Conservation (phyloP, 35 echinoderm and acorn worm genomes). For the Stichopus chloronotus region DNA sequence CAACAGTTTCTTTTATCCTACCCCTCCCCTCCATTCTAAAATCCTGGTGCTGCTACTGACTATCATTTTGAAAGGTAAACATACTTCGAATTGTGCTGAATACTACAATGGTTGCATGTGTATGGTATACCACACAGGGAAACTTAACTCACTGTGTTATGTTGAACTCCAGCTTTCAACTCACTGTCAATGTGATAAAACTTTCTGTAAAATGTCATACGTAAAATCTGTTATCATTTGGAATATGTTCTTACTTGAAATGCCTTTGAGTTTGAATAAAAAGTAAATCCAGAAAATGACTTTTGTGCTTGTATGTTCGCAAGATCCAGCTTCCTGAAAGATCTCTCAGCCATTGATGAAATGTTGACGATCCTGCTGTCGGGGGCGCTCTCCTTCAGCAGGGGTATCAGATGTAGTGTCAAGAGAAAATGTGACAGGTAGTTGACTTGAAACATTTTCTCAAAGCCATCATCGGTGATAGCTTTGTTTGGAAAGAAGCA, state of each 20-base stretch:
- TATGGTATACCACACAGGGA: no score
- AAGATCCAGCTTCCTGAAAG: constrained; percentile 11
- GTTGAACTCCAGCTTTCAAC: no score
- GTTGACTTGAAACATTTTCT: constrained; percentile 78
- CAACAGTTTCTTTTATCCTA: no score
- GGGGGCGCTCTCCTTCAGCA: constrained; percentile 58
- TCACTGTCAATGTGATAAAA: no score
- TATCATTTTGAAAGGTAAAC: no score
- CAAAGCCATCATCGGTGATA: constrained; percentile 66
- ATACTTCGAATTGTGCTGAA: no score
- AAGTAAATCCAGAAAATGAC: background rate
- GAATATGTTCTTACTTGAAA: constrained; percentile 56
- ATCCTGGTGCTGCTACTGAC: no score
- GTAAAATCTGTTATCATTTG: background rate
- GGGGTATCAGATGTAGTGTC: constrained; percentile 67
- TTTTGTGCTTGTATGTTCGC: constrained; percentile 60
- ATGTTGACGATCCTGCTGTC: constrained; percentile 64
- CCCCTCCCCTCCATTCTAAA: no score
- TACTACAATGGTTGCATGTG: no score
- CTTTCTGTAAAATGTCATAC: no score
- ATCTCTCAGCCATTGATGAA: constrained; percentile 25
- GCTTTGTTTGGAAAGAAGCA: constrained; percentile 18
- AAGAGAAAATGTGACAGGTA: constrained; percentile 82
- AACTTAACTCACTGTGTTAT: no score
- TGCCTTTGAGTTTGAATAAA: constrained; percentile 64